A percentile compares a stretch with the other conserved stretches of the same genome.
Conservation (phyloP, 2,888 invertebrate genomes). For the Microctonus hyperodae region DNA sequence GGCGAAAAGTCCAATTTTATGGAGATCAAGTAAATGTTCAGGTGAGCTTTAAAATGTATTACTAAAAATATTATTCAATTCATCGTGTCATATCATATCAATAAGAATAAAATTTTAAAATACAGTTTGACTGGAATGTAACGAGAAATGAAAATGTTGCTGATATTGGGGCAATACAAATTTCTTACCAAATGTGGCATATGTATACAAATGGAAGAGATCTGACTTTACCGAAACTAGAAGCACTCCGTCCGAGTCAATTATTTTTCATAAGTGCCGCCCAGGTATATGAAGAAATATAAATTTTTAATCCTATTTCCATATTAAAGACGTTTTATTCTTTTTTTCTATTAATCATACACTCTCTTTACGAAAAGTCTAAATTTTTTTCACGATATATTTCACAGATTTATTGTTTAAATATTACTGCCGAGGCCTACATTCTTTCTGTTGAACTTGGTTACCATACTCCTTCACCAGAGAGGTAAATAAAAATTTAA, state of each 20-base stretch:
- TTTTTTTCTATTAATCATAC: too few species aligned
- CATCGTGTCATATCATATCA: not conserved
- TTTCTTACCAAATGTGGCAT: conserved; percentile 64
- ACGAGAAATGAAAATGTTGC: conserved; percentile 67
- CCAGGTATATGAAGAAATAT: conserved; percentile 56
- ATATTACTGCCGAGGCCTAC: conserved; percentile 65
- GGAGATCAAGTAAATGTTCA: conserved; percentile 63
- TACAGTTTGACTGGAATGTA: conserved; percentile 66
- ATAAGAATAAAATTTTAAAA: conserved; percentile 19
- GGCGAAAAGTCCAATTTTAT: conserved; percentile 62
- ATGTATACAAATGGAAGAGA: conserved; percentile 55
- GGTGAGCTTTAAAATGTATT: conserved; percentile 47
- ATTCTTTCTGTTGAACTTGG: conserved; percentile 65
- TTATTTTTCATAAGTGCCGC: conserved; percentile 66
- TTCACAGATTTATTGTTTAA: conserved; percentile 65
- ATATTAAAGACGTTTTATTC: not conserved
- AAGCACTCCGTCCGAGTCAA: conserved; percentile 62
- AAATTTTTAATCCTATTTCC: not conserved
- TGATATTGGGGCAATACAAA: conserved; percentile 65
- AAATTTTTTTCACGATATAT: not conserved
- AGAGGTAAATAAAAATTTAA: conserved; percentile 60
- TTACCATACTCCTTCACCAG: conserved; percentile 65
- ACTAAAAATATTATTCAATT: not conserved
- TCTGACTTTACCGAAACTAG: conserved; percentile 62
- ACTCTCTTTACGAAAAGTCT: not conserved